phyloP scores from a whole-genome alignment of 2,888 invertebrate genomes.

The Campopleginae sp. region DNA sequence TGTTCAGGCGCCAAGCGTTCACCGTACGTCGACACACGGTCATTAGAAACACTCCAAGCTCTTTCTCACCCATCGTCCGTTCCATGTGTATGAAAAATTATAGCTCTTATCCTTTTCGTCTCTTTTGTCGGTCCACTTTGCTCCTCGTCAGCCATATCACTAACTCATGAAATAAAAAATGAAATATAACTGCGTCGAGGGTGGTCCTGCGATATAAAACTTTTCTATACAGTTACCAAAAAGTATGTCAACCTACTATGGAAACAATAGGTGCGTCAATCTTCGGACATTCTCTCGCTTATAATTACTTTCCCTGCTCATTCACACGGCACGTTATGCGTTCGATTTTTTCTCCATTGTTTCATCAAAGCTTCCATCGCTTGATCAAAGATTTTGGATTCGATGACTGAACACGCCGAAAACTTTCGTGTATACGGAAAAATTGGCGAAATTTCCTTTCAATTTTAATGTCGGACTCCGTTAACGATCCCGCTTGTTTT shows the following conservation, averaged over 20 bases:
- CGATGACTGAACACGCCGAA: too few relatives aligned
- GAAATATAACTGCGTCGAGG: background rate
- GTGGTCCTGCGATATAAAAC: background rate
- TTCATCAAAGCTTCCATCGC: too few relatives aligned
- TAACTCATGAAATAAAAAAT: slow-evolving; percentile 18
- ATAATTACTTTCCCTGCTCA: background rate
- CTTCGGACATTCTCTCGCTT: background rate
- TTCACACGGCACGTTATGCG: background rate
- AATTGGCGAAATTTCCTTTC: background rate
- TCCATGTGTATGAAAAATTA: slow-evolving; percentile 47
- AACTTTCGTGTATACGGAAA: background rate
- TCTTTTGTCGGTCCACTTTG: slow-evolving; percentile 49
- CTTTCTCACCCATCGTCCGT: slow-evolving; percentile 48
- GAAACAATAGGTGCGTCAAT: background rate
- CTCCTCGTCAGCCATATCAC: background rate
- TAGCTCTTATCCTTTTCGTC: slow-evolving; percentile 37
- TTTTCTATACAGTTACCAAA: background rate
- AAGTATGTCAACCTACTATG: background rate
- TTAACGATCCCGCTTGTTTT: slow-evolving; percentile 24
- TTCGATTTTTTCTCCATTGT: too few relatives aligned
- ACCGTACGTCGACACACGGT: slow-evolving; percentile 41
- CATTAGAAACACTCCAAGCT: slow-evolving; percentile 59
- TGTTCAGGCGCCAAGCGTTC: slow-evolving; percentile 36
- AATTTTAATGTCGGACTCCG: background rate
- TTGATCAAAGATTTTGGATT: too few relatives aligned